Conservation (phyloP, 2,797 vertebrate species). For the Platyrinchus mystaceus region DNA sequence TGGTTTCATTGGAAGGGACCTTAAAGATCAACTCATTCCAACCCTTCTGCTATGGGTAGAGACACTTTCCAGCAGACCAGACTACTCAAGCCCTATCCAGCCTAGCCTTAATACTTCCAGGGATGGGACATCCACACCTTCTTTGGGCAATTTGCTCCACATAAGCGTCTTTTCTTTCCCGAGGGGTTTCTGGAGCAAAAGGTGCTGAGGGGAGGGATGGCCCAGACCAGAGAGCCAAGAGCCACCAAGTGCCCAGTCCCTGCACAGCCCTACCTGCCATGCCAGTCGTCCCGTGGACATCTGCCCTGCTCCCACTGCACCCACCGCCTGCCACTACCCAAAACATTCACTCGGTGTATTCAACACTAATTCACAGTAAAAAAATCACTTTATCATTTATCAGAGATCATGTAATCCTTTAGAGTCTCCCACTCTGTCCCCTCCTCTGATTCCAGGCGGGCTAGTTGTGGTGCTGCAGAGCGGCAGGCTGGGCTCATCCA, state of each 20-base stretch:
- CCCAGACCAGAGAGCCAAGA: neutral
- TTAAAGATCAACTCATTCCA: neutral
- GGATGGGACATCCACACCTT: neutral
- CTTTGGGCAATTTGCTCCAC: neutral
- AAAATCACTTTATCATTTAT: neutral
- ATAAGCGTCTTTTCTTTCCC: neutral
- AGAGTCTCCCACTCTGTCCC: too few species aligned
- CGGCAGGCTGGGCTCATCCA: fast-evolving
- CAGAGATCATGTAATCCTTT: neutral
- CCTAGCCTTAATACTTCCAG: neutral
- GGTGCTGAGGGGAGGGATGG: neutral
- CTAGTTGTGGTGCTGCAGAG: neutral
- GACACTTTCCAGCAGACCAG: neutral
- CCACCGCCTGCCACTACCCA: neutral
- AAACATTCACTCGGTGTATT: neutral
- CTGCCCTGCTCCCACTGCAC: neutral
- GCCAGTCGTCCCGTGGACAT: neutral
- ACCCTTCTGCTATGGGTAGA: neutral
- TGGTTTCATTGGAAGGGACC: neutral
- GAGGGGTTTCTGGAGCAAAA: neutral
- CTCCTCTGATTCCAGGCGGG: neutral
- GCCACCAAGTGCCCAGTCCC: neutral
- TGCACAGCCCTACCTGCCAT: too few species aligned
- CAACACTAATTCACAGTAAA: neutral
- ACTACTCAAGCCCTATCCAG: neutral